phyloP scores from a whole-genome alignment of 2,888 invertebrate genomes.

The Anoncus sp. region DNA sequence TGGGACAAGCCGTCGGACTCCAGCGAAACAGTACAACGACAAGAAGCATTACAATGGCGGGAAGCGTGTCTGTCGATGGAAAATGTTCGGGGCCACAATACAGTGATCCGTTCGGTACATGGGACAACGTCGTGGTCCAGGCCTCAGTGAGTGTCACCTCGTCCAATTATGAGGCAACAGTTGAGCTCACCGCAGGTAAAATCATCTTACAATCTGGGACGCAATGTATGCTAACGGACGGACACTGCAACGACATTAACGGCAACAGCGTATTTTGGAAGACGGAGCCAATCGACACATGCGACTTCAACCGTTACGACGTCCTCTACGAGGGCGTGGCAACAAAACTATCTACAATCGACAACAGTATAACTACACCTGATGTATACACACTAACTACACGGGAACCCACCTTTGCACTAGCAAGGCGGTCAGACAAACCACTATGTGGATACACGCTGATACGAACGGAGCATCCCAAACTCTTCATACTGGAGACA shows the following conservation, averaged over 20 bases:
- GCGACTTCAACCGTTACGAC: conserved; percentile 46
- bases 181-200: conserved; percentile 8
- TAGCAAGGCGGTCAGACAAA: too few species aligned
- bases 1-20: background rate
- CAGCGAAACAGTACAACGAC: conserved; percentile 20
- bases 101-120: too few species aligned
- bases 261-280: too few species aligned
- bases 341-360: too few species aligned
- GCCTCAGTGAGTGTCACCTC: conserved; percentile 19
- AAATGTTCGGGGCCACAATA: conserved; percentile 17
- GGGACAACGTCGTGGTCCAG: conserved; percentile 19
- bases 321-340: too few species aligned
- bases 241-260: conserved; percentile 28
- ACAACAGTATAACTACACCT: too few species aligned
- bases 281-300: conserved; percentile 10
- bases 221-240: too few species aligned
- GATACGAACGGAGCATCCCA: too few species aligned
- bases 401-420: too few species aligned
- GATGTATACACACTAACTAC: too few species aligned
- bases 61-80: background rate
- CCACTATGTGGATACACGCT: too few species aligned
- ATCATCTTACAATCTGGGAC: conserved; percentile 6
- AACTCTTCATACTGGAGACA: too few species aligned
- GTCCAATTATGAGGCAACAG: background rate
- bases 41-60: conserved; percentile 39